Percentiles rank a stretch among this genome's conserved stretches.
These are phyloP conservation scores for Graptemys geographica DNA, from an alignment of 2,797 vertebrate genomes.

Conservation along the genomic window DNA sequence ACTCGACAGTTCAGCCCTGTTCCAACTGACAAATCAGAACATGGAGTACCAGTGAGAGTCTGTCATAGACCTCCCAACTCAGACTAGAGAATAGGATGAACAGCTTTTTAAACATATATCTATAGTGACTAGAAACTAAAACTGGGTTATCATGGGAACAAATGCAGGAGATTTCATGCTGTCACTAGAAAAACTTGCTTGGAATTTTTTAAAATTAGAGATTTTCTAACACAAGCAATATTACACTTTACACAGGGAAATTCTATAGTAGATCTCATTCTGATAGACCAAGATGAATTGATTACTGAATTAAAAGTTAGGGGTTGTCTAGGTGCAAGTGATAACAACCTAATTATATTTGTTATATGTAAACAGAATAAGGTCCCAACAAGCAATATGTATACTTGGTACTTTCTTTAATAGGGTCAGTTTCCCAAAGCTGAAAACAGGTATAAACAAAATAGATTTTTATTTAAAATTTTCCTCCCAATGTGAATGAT, in stretches of 20 bases:
- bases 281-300: not conserved
- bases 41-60: not conserved
- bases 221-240: slow-evolving; percentile 60
- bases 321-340: not conserved
- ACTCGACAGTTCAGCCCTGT: not conserved
- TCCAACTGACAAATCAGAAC: slow-evolving; percentile 12
- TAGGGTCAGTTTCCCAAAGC: not conserved
- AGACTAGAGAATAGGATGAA: not conserved
- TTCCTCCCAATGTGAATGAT: not conserved
- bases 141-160: not conserved
- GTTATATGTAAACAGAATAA: not conserved
- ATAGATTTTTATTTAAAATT: not conserved
- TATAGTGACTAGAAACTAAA: not conserved
- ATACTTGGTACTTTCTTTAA: not conserved
- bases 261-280: not conserved
- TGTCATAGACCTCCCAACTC: not conserved
- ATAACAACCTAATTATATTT: not conserved
- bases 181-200: slow-evolving; percentile 17
- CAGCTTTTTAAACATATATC: not conserved
- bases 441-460: not conserved
- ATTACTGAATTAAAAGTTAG: not conserved
- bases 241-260: not conserved
- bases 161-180: not conserved
- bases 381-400: not conserved
- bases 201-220: slow-evolving; percentile 61